These are phyloP conservation scores for Rhinoderma darwinii DNA, from an alignment of 2,113 vertebrate genomes.

Conservation along the genomic window DNA sequence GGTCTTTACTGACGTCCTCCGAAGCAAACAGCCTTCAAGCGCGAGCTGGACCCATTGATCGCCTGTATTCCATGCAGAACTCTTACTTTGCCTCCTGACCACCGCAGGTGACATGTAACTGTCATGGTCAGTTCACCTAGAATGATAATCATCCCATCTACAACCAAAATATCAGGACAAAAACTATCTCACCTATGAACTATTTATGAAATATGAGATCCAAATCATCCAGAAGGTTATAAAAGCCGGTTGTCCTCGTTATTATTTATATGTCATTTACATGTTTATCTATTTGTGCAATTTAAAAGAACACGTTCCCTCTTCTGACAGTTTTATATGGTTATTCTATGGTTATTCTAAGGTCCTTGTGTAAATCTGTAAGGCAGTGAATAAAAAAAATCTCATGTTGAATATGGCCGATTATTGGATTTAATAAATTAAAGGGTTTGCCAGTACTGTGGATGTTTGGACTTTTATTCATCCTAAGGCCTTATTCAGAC, in stretches of 20 bases:
- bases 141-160: background rate
- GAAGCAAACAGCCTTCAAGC: slow-evolving; percentile 78
- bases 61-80: slow-evolving; percentile 91
- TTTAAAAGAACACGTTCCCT: background rate
- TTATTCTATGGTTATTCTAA: background rate
- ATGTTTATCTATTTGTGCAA: background rate
- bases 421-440: slow-evolving; percentile 1
- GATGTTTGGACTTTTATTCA: background rate
- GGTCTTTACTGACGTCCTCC: slow-evolving; percentile 80
- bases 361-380: background rate
- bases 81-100: slow-evolving; percentile 94
- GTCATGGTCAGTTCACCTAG: background rate
- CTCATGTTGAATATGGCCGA: too few relatives aligned
- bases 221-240: background rate
- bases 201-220: background rate
- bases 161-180: background rate
- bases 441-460: background rate
- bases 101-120: background rate
- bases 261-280: slow-evolving; percentile 16
- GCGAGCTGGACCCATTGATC: slow-evolving; percentile 86
- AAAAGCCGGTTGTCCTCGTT: background rate
- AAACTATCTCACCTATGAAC: background rate
- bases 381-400: background rate
- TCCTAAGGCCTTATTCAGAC: too few relatives aligned
- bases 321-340: background rate